Conservation (phyloP, 1,140 invertebrate species). For the Trypoxylus dichotomus region DNA sequence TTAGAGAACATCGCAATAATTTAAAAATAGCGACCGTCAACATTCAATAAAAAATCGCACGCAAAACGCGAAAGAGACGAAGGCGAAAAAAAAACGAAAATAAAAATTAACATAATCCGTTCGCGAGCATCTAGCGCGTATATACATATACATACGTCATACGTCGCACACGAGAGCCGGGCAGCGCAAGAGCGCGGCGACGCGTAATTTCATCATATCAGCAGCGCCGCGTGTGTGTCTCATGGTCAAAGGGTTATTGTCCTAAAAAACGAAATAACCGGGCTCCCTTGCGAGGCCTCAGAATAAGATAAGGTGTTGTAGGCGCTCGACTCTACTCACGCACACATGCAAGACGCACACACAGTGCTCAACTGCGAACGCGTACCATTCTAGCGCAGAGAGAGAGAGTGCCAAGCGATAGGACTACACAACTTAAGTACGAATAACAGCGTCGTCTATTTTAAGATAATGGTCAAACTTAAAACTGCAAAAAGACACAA, state of each 20-base stretch:
- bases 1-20: no score
- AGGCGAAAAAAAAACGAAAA: no score
- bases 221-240: neutral
- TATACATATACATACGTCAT: no score
- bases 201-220: slow-evolving; percentile 5
- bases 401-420: no score
- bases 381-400: neutral
- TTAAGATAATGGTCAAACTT: neutral
- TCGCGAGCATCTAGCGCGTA: no score
- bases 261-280: slow-evolving; percentile 11
- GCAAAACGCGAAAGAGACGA: no score
- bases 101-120: no score
- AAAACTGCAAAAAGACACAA: neutral
- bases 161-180: no score
- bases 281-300: neutral
- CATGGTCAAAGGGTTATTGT: slow-evolving; percentile 10
- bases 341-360: neutral
- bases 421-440: no score
- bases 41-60: no score
- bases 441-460: neutral
- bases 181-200: neutral
- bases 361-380: neutral
- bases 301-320: slow-evolving; percentile 11
- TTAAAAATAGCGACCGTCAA: no score
- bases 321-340: neutral